Evolutionary conservation across 2,888 invertebrate genomes (phyloP).

Genomic region (Crepidodera aurea): DNA sequence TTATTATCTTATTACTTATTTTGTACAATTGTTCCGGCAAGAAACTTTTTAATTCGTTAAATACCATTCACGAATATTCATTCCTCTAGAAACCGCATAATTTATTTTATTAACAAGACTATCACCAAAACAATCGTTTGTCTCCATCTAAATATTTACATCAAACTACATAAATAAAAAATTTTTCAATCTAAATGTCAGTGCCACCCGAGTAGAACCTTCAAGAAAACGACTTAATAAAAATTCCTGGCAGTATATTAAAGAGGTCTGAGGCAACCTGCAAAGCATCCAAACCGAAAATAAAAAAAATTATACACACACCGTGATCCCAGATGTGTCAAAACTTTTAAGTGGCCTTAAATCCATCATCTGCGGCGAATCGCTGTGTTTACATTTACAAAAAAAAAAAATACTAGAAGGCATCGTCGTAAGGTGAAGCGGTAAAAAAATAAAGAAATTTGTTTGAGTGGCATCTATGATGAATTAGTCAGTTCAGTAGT

Average conservation of each 20-base stretch:
- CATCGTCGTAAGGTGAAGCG: not conserved
- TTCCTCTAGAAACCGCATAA: too few relatives aligned
- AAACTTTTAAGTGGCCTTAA: conserved; percentile 32
- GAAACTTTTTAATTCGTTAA: too few relatives aligned
- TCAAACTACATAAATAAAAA: conserved; percentile 8
- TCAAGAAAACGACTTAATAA: conserved; percentile 19
- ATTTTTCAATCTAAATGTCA: not conserved
- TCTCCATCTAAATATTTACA: conserved; percentile 1
- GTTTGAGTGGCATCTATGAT: not conserved
- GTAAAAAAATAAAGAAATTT: not conserved
- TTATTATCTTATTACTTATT: too few relatives aligned
- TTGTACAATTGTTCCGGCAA: too few relatives aligned
- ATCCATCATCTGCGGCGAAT: conserved; percentile 29
- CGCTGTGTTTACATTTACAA: conserved; percentile 26
- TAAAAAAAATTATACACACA: conserved; percentile 20
- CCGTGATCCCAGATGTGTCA: conserved; percentile 34
- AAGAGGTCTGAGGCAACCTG: conserved; percentile 17
- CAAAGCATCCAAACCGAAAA: conserved; percentile 14
- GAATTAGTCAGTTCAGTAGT: not conserved
- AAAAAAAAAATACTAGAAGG: conserved; percentile 5
- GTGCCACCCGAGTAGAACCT: conserved; percentile 18
- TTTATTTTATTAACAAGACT: too few relatives aligned
- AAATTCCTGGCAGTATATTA: conserved; percentile 32
- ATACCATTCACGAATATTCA: too few relatives aligned
- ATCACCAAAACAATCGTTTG: not conserved